phyloP scores from a whole-genome alignment of 2,113 vertebrate genomes.

The Oncorhynchus tshawytscha region DNA sequence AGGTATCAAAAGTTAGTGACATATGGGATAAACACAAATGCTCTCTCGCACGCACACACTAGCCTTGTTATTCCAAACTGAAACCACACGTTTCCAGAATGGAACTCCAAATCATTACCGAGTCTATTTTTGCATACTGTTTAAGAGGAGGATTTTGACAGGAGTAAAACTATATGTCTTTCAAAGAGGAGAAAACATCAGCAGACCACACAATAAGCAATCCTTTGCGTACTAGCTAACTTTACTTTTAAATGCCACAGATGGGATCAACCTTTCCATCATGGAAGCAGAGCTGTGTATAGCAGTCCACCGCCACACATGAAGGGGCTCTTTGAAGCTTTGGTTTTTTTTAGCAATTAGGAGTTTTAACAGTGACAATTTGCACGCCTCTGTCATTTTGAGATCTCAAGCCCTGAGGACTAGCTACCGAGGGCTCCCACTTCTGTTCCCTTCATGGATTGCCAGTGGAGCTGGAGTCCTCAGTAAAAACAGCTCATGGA shows the following conservation, averaged over 20 bases:
- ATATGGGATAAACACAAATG: background rate
- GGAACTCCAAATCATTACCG: constrained; percentile 55
- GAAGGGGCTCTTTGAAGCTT: constrained; percentile 54
- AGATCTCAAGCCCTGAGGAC: constrained; percentile 26
- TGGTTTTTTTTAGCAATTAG: constrained; percentile 56
- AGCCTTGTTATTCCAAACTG: background rate
- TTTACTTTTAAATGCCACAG: constrained; percentile 58
- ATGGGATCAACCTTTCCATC: constrained; percentile 60
- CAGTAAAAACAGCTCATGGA: constrained; percentile 52
- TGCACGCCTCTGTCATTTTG: constrained; percentile 51
- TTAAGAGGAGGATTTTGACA: constrained; percentile 52
- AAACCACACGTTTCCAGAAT: background rate
- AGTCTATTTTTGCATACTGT: constrained; percentile 53
- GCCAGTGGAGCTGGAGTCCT: constrained; percentile 44
- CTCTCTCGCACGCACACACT: background rate
- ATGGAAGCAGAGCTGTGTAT: background rate
- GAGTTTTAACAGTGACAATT: constrained; percentile 61
- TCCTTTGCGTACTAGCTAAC: constrained; percentile 23
- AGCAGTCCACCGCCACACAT: constrained; percentile 51
- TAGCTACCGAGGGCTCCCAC: constrained; percentile 36
- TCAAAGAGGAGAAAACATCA: constrained; percentile 37
- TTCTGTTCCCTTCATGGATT: constrained; percentile 41
- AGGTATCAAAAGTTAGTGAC: background rate
- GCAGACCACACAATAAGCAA: constrained; percentile 68
- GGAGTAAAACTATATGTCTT: constrained; percentile 45